These are phyloP conservation scores for Hypolimnas misippus DNA, from an alignment of 2,888 invertebrate species.

Conservation along the genomic window DNA sequence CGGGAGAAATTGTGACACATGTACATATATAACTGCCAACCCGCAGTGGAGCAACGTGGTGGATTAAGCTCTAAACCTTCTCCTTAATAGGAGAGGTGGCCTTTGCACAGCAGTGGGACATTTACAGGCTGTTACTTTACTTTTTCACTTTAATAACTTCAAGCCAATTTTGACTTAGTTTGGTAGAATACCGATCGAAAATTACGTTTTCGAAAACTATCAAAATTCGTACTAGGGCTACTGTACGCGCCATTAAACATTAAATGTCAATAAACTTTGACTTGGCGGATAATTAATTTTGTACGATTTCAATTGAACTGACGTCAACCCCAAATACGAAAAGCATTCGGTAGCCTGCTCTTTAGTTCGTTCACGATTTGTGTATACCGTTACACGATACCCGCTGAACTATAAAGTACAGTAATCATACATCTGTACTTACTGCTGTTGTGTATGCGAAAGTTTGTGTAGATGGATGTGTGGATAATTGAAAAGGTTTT, in stretches of 20 bases:
- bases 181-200: too few relatives aligned
- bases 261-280: slow-evolving; percentile 17
- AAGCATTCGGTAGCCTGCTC: slow-evolving; percentile 14
- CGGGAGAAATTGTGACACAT: background rate
- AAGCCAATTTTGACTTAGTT: too few relatives aligned
- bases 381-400: slow-evolving; percentile 1
- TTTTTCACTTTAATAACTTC: too few relatives aligned
- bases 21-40: slow-evolving; percentile 1
- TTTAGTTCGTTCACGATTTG: background rate
- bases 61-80: too few relatives aligned
- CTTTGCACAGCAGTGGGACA: background rate
- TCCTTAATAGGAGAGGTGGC: too few relatives aligned
- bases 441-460: background rate
- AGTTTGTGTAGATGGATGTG: too few relatives aligned
- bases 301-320: slow-evolving; percentile 22
- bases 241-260: too few relatives aligned
- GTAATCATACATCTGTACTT: background rate
- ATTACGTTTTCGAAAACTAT: too few relatives aligned
- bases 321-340: slow-evolving; percentile 21
- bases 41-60: background rate
- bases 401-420: background rate
- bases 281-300: slow-evolving; percentile 16
- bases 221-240: too few relatives aligned
- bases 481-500: too few relatives aligned
- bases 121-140: too few relatives aligned